A percentile compares a stretch with the other conserved stretches of the same genome.
phyloP scores from a whole-genome alignment of 2,888 invertebrate genomes.

The Melieria omissa region DNA sequence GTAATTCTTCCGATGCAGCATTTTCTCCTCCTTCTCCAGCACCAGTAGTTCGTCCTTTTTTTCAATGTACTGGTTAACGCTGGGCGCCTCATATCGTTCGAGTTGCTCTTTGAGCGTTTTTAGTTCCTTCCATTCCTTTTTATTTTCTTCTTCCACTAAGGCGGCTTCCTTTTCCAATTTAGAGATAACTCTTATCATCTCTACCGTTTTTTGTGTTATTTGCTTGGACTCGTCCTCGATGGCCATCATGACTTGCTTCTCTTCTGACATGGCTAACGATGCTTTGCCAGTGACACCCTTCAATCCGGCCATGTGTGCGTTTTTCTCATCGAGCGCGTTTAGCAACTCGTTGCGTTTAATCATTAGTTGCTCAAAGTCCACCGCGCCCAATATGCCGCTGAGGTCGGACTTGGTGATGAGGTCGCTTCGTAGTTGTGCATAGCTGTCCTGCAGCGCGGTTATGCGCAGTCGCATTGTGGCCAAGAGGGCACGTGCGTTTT shows the following conservation, averaged over 20 bases:
- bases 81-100: conserved; percentile 68
- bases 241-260: conserved; percentile 66
- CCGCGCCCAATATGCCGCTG: conserved; percentile 69
- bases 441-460: conserved; percentile 67
- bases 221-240: conserved; percentile 64
- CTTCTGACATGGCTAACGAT: conserved; percentile 68
- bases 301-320: conserved; percentile 68
- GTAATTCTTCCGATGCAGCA: conserved; percentile 58
- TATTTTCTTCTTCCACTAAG: conserved; percentile 62
- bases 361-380: conserved; percentile 71
- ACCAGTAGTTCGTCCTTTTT: conserved; percentile 66
- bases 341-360: conserved; percentile 69
- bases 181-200: conserved; percentile 63
- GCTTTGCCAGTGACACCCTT: conserved; percentile 70
- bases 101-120: conserved; percentile 59
- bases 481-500: conserved; percentile 67
- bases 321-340: conserved; percentile 69
- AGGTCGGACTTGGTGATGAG: conserved; percentile 68
- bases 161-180: conserved; percentile 65
- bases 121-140: conserved; percentile 60
- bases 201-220: conserved; percentile 64
- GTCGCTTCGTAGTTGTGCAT: conserved; percentile 63
- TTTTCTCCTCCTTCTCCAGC: conserved; percentile 64
- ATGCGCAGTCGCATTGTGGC: conserved; percentile 70
- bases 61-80: conserved; percentile 69